phyloP scores from a whole-genome alignment of 2,888 invertebrate species.

The Acheta domesticus region DNA sequence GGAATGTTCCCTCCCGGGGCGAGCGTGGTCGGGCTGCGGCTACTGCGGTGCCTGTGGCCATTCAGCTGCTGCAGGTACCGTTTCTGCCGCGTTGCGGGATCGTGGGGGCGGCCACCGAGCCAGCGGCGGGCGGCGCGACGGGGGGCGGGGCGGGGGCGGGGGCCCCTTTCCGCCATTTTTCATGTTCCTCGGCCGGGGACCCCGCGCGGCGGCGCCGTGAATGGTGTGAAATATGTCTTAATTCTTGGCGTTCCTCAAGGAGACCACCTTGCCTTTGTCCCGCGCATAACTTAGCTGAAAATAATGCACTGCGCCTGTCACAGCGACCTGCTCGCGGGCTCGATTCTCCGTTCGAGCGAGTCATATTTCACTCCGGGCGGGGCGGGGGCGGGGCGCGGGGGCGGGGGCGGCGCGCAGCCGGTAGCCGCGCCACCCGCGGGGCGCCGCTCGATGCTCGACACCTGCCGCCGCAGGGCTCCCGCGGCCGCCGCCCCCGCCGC shows the following conservation, averaged over 20 bases:
- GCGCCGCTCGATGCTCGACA: too few species aligned
- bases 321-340: slow-evolving; percentile 4
- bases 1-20: too few species aligned
- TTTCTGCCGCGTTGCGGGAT: too few species aligned
- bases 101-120: too few species aligned
- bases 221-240: slow-evolving; percentile 34
- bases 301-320: slow-evolving; percentile 28
- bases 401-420: too few species aligned
- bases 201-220: slow-evolving; percentile 21
- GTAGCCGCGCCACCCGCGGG: too few species aligned
- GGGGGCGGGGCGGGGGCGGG: not conserved
- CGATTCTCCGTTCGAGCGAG: not conserved
- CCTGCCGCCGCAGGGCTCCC: too few species aligned
- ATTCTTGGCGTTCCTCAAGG: slow-evolving; percentile 25
- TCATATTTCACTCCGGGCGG: not conserved
- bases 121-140: too few species aligned
- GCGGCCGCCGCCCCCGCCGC: too few species aligned
- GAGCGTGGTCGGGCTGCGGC: too few species aligned
- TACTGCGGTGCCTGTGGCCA: too few species aligned
- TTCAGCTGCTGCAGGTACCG: too few species aligned
- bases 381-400: not conserved
- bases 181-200: not conserved
- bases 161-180: slow-evolving; percentile 10
- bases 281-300: slow-evolving; percentile 28
- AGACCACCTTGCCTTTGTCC: not conserved